Conservation (phyloP, 1,140 invertebrate genomes). For the Polyergus mexicanus region DNA sequence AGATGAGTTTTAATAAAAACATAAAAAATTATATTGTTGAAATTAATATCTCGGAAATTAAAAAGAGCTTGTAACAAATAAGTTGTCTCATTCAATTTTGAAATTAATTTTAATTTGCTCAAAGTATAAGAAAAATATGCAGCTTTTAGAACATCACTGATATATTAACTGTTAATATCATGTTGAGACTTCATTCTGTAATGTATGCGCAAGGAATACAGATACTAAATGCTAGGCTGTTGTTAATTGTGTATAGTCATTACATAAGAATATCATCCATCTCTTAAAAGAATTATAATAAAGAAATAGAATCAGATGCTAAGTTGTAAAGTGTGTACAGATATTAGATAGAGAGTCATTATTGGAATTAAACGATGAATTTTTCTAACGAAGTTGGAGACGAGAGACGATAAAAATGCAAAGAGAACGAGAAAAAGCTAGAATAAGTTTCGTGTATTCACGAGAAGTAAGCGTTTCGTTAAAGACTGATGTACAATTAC, state of each 20-base stretch:
- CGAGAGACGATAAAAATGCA: neutral
- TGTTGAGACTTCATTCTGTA: constrained; percentile 40
- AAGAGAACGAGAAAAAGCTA: constrained; percentile 1
- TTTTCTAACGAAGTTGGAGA: constrained; percentile 41
- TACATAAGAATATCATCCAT: constrained; percentile 20
- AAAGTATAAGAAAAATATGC: constrained; percentile 5
- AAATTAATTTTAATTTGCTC: neutral
- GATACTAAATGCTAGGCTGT: constrained; percentile 50
- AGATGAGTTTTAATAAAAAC: neutral
- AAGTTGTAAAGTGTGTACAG: constrained; percentile 42
- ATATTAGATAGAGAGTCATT: constrained; percentile 35
- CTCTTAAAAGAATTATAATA: constrained; percentile 14
- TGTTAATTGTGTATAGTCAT: constrained; percentile 41
- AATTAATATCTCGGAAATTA: neutral
- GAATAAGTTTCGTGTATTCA: constrained; percentile 29
- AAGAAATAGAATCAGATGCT: neutral
- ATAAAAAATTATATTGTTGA: neutral
- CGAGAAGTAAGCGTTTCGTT: constrained; percentile 46
- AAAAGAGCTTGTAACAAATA: neutral
- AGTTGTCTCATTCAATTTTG: neutral
- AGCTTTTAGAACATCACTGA: constrained; percentile 39
- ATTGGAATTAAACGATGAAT: constrained; percentile 38
- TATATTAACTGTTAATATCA: constrained; percentile 51
- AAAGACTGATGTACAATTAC: constrained; percentile 59
- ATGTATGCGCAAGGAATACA: constrained; percentile 22